phyloP scores from a whole-genome alignment of 2,113 vertebrate species.

The Philantomba maxwellii region DNA sequence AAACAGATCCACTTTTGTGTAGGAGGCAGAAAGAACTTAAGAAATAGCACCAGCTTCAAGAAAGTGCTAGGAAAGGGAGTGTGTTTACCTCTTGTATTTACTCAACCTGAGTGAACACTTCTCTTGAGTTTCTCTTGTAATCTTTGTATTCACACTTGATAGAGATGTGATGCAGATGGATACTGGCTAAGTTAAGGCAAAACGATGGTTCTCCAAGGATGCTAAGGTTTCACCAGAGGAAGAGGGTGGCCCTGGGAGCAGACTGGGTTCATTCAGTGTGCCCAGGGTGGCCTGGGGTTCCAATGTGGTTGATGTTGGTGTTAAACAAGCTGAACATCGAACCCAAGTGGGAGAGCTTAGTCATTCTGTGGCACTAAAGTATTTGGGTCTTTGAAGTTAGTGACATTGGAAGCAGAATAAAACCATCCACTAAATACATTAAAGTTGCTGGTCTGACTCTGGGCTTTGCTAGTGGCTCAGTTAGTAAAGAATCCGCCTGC shows the following conservation, averaged over 20 bases:
- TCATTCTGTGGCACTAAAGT: background rate
- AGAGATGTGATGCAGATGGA: background rate
- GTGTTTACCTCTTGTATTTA: background rate
- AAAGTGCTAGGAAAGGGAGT: background rate
- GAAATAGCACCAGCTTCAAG: background rate
- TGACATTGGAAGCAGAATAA: background rate
- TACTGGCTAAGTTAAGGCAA: background rate
- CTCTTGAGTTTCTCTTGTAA: background rate
- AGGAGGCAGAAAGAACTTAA: background rate
- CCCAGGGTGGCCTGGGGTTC: background rate
- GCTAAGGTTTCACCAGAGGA: background rate
- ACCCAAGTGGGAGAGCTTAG: background rate
- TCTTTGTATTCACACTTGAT: background rate
- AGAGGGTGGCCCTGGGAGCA: background rate
- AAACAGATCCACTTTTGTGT: background rate
- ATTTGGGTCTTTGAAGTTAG: background rate
- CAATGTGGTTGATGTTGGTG: background rate
- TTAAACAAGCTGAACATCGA: background rate
- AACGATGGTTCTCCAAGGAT: background rate
- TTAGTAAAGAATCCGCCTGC: accelerated
- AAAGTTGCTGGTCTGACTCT: background rate
- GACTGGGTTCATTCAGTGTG: background rate
- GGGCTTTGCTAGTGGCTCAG: background rate
- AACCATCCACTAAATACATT: background rate
- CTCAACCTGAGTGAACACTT: background rate